Base-by-base conservation (phyloP, 2,113 vertebrate species). In the Agapornis roseicollis region DNA sequence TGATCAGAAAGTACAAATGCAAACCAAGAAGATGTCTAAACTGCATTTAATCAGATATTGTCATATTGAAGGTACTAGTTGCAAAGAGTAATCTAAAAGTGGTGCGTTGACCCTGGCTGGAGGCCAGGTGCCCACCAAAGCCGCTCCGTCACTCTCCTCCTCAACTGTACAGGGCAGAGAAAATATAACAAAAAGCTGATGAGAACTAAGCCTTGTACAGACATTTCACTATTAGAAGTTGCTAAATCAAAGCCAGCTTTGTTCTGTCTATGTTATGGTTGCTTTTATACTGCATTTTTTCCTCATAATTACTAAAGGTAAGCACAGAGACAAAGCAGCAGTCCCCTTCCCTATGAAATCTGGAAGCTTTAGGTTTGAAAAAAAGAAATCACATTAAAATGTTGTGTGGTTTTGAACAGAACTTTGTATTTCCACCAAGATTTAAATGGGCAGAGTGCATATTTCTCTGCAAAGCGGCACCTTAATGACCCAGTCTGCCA, bases 381-480 rank as follows among this genome's bases (percentile, higher is more conserved):
- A 49, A 56, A 73, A 39, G 7, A 42, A 86, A 53, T 39, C 17
- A 28, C 14, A 56, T 44, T 84, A 13, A 90, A 86, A 86, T 1
- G 1, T 71, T n/a, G 44, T 49, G 24, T 29, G 23, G 4, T 39
- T 49, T 42, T 39, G 17, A 44, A 56, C 31, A 65, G 11, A 69
- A 68, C 0, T 0, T 31, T 61, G 0, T 44, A 20, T n/a, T 84
- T 92, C 23, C 31, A 47, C 14, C 0, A 1, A 70, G 53, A 49
- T 31, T 49, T 50, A 35, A 77, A 44, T 28, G 58, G 42, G 33
- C 44, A 84, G 46, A 53, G 69, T 10, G 8, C 1, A 1, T 72
- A 25, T 72, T 87, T 71, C 56, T 47, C 15, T 28, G 66, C 46
- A 55, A 56, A 88, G 18, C 18, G 31, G 35, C 39, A 27, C 35